Percentiles rank a stretch among this genome's conserved stretches.
phyloP scores from a whole-genome alignment of 2,113 vertebrate species.

The Taxidea taxus region DNA sequence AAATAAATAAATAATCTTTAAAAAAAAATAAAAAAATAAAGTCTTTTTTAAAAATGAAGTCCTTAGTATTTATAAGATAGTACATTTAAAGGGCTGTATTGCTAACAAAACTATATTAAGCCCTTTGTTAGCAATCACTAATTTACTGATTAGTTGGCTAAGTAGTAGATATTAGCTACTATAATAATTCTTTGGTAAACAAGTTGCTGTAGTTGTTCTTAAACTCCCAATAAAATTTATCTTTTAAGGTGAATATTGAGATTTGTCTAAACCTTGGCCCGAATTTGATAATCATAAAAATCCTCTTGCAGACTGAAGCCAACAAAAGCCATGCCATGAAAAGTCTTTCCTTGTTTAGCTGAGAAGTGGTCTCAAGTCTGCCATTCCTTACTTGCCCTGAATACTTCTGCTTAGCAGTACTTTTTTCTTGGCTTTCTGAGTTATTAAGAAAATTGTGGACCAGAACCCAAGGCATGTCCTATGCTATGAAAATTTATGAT shows the following conservation, averaged over 20 bases:
- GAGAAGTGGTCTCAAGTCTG: not conserved
- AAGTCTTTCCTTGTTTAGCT: not conserved
- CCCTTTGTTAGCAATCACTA: not conserved
- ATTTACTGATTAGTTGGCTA: not conserved
- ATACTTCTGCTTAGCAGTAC: not conserved
- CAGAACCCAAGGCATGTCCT: not conserved
- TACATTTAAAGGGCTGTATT: not conserved
- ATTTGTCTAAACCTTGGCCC: not conserved
- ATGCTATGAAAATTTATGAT: not conserved
- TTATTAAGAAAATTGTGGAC: conserved; percentile 1
- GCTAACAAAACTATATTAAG: not conserved
- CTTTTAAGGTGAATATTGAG: conserved; percentile 37
- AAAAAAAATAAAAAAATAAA: not conserved
- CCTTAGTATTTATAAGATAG: not conserved
- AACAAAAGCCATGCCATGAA: not conserved
- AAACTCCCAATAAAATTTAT: not conserved
- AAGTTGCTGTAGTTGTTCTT: not conserved
- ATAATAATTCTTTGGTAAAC: not conserved
- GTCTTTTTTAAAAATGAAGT: too few species aligned
- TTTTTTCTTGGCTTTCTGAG: conserved; percentile 8
- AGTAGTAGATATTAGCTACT: not conserved
- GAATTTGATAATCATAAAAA: not conserved
- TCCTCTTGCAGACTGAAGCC: not conserved
- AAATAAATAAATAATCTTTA: not conserved
- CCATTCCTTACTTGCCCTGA: not conserved